Conservation (phyloP, 2,797 vertebrate species). For the Aselliscus stoliczkanus region DNA sequence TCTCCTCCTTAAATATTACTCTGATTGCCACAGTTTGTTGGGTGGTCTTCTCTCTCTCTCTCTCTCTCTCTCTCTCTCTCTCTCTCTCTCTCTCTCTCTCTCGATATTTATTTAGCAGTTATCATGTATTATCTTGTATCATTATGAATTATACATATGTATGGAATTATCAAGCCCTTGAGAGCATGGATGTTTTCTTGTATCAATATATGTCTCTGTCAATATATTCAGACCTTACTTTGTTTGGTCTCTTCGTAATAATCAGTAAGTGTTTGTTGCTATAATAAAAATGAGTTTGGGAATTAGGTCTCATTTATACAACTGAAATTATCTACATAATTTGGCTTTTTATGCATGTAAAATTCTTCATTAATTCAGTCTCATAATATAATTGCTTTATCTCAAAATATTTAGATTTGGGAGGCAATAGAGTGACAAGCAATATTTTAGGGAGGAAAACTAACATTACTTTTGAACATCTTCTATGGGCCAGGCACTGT, state of each 20-base stretch:
- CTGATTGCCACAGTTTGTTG: neutral
- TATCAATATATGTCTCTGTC: neutral
- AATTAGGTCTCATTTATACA: slow-evolving; percentile 51
- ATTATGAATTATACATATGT: neutral
- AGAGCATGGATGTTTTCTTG: neutral
- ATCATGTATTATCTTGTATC: neutral
- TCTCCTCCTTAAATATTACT: neutral
- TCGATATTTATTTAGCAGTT: neutral
- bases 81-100: neutral
- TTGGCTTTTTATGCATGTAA: slow-evolving; percentile 44
- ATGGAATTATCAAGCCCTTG: neutral
- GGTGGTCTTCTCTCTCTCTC: neutral
- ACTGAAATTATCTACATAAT: slow-evolving; percentile 49
- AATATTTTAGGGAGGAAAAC: slow-evolving; percentile 38
- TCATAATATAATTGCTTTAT: slow-evolving; percentile 47
- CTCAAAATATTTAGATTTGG: slow-evolving; percentile 34
- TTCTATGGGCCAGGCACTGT: neutral
- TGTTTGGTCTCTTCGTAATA: neutral
- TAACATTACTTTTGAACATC: neutral
- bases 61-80: too few relatives aligned
- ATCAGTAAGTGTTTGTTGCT: slow-evolving; percentile 27
- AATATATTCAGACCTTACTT: neutral
- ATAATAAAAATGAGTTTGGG: slow-evolving; percentile 47
- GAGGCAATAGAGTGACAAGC: neutral
- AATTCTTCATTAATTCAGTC: slow-evolving; percentile 44